These are phyloP conservation scores for Volucella inanis DNA, from an alignment of 2,888 invertebrate species.

Conservation along the genomic window DNA sequence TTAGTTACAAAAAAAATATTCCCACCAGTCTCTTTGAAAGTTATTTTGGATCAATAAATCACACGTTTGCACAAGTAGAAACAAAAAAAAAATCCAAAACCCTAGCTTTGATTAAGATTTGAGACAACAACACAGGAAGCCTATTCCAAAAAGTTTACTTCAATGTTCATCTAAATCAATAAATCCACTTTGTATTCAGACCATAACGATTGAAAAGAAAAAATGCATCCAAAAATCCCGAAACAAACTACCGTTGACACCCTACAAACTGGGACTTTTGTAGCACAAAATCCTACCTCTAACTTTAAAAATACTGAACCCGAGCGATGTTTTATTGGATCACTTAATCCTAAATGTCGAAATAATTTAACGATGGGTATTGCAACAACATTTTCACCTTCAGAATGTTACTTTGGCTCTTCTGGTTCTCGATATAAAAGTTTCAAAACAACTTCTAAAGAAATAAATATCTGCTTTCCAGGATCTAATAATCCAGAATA, in stretches of 20 bases:
- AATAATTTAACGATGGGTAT: too few relatives aligned
- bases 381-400: too few relatives aligned
- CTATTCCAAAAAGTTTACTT: constrained; percentile 73
- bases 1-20: constrained; percentile 11
- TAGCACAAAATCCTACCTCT: too few relatives aligned
- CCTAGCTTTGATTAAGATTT: too few relatives aligned
- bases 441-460: too few relatives aligned
- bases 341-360: too few relatives aligned
- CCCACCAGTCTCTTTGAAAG: constrained; percentile 41
- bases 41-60: constrained; percentile 78
- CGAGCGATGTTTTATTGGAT: too few relatives aligned
- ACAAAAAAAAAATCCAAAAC: too few relatives aligned
- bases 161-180: constrained; percentile 79
- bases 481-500: constrained; percentile 72
- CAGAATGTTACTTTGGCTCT: too few relatives aligned
- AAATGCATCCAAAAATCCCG: constrained; percentile 73
- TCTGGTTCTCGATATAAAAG: too few relatives aligned
- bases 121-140: constrained; percentile 64
- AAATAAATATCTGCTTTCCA: constrained; percentile 75
- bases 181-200: constrained; percentile 80
- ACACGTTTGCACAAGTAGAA: constrained; percentile 37
- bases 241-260: constrained; percentile 76
- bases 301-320: too few relatives aligned
- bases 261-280: background rate
- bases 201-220: too few relatives aligned